Evolutionary conservation across 2,888 invertebrate species (phyloP).

Genomic region (Stratiomys singularior): DNA sequence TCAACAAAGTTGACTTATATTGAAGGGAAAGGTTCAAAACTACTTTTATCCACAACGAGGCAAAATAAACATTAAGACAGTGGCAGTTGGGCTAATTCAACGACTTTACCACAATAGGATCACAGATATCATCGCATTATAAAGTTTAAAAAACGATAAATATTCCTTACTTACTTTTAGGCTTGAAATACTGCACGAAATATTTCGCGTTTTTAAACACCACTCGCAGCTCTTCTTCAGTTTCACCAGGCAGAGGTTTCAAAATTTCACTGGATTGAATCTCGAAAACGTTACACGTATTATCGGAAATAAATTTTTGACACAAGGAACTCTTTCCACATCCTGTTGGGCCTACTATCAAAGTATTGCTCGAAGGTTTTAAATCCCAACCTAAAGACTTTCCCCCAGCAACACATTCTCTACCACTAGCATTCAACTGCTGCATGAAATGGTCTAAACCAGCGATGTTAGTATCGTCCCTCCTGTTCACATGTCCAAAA

Average conservation of each 20-base stretch:
- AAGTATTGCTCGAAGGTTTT: constrained; percentile 53
- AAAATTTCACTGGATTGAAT: constrained; percentile 66
- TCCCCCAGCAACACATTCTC: constrained; percentile 59
- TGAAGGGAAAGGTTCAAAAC: too few relatives aligned
- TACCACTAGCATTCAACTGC: constrained; percentile 57
- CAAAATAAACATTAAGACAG: too few relatives aligned
- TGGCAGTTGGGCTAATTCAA: too few relatives aligned
- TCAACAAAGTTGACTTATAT: too few relatives aligned
- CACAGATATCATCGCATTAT: too few relatives aligned
- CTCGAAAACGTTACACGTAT: constrained; percentile 65
- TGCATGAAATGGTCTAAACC: constrained; percentile 57
- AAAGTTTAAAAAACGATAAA: too few relatives aligned
- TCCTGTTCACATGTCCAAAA: constrained; percentile 33
- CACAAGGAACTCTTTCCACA: constrained; percentile 71
- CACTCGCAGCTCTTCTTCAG: constrained; percentile 65
- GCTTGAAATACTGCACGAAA: constrained; percentile 58
- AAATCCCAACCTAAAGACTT: constrained; percentile 57
- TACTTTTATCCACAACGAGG: too few relatives aligned
- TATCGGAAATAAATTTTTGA: constrained; percentile 65
- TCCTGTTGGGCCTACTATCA: constrained; percentile 68
- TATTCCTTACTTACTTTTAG: constrained; percentile 59
- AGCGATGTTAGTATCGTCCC: constrained; percentile 41
- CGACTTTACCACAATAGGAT: too few relatives aligned
- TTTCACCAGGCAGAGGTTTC: constrained; percentile 68
- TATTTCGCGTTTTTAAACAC: constrained; percentile 65